Conservation (phyloP, 1,140 invertebrate species). For the Steinernema feltiae region DNA sequence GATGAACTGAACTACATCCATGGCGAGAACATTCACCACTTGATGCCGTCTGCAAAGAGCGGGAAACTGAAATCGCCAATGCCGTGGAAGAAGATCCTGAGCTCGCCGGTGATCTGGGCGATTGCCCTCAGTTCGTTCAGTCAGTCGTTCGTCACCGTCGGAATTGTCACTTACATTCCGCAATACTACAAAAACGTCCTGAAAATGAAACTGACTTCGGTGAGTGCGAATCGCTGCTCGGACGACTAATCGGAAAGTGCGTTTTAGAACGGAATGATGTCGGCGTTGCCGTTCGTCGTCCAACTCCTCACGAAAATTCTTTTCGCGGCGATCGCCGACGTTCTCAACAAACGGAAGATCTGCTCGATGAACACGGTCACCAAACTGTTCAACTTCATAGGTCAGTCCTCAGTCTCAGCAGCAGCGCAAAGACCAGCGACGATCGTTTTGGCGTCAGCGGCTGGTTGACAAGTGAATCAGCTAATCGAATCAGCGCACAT, state of each 20-base stretch:
- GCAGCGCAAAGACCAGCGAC: not conserved
- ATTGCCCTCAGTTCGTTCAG: conserved; percentile 46
- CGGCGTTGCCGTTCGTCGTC: conserved; percentile 53
- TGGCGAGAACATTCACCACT: conserved; percentile 4
- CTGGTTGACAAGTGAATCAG: conserved; percentile 1
- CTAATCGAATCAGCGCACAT: not conserved
- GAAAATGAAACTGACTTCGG: conserved; percentile 46
- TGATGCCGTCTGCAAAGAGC: conserved; percentile 21
- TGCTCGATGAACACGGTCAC: conserved; percentile 38
- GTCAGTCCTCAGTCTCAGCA: conserved; percentile 27
- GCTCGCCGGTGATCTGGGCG: conserved; percentile 52
- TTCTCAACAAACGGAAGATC: conserved; percentile 28
- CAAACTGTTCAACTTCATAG: conserved; percentile 53
- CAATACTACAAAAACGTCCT: conserved; percentile 54
- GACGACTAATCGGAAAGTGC: too few species aligned
- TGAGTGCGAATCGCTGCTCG: too few species aligned
- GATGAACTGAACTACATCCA: conserved; percentile 42
- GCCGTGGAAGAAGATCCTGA: conserved; percentile 41
- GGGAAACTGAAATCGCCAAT: conserved; percentile 21
- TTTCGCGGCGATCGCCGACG: conserved; percentile 52
- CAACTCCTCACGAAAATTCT: conserved; percentile 55
- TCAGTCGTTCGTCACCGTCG: conserved; percentile 57
- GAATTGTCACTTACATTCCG: conserved; percentile 55
- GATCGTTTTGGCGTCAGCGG: too few species aligned
- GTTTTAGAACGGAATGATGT: conserved; percentile 54